Percentiles rank a stretch among this genome's conserved stretches.
Conservation (phyloP, 2,113 vertebrate species). For the Tichodroma muraria region DNA sequence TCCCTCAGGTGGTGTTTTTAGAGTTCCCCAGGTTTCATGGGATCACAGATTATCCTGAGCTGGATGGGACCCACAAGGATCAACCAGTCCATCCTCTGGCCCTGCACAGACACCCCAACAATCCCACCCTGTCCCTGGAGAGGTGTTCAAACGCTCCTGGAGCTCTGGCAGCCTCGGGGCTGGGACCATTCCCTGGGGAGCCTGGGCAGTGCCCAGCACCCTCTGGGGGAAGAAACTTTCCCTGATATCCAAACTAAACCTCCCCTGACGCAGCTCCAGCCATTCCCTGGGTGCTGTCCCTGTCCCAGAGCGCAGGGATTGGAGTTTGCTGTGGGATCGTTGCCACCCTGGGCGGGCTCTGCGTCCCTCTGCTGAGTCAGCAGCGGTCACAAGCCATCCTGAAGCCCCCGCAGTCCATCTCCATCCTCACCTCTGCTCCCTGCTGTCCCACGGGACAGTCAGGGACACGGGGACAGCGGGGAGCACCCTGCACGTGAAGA, state of each 20-base stretch:
- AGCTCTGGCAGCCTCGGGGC: neutral
- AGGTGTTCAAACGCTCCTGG: neutral
- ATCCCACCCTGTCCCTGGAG: neutral
- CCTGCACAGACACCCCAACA: neutral
- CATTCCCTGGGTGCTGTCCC: neutral
- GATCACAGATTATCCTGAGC: neutral
- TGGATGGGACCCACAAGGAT: neutral
- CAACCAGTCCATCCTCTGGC: rapidly evolving
- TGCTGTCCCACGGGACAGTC: neutral
- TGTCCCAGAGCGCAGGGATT: rapidly evolving
- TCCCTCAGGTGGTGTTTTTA: neutral
- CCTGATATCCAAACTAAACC: neutral
- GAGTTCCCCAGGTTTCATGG: neutral
- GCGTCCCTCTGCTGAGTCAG: neutral
- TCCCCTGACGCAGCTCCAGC: neutral
- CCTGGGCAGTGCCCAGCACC: neutral
- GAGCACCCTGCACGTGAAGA: neutral
- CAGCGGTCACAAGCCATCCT: neutral
- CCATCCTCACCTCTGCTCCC: neutral
- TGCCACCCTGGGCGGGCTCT: neutral
- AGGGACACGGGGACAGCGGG: neutral
- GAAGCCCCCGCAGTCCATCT: neutral
- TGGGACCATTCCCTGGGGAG: neutral
- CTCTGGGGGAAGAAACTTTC: neutral
- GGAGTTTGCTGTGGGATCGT: neutral